Evolutionary conservation across 2,113 vertebrate genomes (phyloP).

Genomic region (Lota lota): DNA sequence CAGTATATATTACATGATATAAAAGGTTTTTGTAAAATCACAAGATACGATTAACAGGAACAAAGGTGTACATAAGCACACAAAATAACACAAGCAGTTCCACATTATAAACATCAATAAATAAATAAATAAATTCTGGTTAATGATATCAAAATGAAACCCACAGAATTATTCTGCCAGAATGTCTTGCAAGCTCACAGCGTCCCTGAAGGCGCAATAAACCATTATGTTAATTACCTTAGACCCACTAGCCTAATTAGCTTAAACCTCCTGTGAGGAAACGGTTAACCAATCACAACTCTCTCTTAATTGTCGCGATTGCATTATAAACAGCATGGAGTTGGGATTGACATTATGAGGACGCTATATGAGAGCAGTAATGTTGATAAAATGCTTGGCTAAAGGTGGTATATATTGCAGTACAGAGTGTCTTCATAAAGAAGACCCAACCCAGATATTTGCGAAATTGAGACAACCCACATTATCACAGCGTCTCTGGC

Average conservation of each 20-base stretch:
- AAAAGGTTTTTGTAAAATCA: constrained; percentile 7
- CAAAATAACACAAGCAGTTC: not conserved
- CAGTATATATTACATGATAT: constrained; percentile 37
- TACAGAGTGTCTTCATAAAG: not conserved
- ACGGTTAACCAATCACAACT: not conserved
- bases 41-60: not conserved
- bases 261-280: not conserved
- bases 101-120: not conserved
- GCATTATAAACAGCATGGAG: not conserved
- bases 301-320: not conserved
- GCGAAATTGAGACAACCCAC: not conserved
- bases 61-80: not conserved
- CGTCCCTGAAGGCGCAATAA: too few relatives aligned
- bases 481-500: too few relatives aligned
- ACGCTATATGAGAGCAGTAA: not conserved
- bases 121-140: not conserved
- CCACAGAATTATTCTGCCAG: too few relatives aligned
- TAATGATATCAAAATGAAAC: too few relatives aligned
- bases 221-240: too few relatives aligned
- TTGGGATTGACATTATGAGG: not conserved
- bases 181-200: too few relatives aligned
- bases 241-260: not conserved
- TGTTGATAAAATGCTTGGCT: not conserved
- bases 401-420: not conserved
- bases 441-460: too few relatives aligned